Base-by-base conservation (phyloP, 2,888 invertebrate genomes). In the Morpho achilles region DNA sequence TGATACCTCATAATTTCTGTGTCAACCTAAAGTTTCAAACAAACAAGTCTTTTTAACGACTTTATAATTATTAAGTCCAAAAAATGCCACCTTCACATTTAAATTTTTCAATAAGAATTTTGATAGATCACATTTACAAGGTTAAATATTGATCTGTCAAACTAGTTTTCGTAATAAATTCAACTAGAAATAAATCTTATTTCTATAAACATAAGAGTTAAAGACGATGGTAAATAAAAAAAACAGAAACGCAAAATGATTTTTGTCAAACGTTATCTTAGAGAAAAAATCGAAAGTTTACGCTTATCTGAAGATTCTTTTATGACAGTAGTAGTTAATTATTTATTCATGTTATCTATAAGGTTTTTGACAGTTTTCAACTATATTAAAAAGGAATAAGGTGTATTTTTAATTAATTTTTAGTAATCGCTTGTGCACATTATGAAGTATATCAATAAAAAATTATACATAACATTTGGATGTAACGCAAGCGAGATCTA, bases 241-340 rank as follows among this genome's bases (percentile, higher is more conserved):
- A 3, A 45, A 16, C 16, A 9, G 6, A 44, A 51, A 43, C 47
- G 50, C 42, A 40, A 41, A 9, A 22, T 7, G 9, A 54, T 44
- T 2, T 48, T 54, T 8, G 52, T 48, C 8, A 22, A 50, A 10
- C 32, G 39, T 60, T 60, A 59, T 59, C 61, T 58, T 6, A n/a
- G 9, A 54, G 49, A 50, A 57, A 58, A 61, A 61, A 62, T 62
- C 60, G 60, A 63, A 60, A 65, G 61, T 63, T 63, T 41, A 40
- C 52, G 52, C 59, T 64, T 66, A 64, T 62, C 55, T 55, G 10
- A 59, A 62, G 52, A 61, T 66, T 61, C 50, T 42, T 63, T 54
- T 49, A 59, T 55, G 63, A 63, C 60, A 65, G 41, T 57, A 52
- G 57, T 58, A 55, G 57, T 62, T 61, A 59, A 53, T 61, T 63